Evolutionary conservation across 1,140 invertebrate genomes (phyloP), one percentile per base, ranked within the genome.

Genomic region (Lordiphosa stackelbergi): DNA sequence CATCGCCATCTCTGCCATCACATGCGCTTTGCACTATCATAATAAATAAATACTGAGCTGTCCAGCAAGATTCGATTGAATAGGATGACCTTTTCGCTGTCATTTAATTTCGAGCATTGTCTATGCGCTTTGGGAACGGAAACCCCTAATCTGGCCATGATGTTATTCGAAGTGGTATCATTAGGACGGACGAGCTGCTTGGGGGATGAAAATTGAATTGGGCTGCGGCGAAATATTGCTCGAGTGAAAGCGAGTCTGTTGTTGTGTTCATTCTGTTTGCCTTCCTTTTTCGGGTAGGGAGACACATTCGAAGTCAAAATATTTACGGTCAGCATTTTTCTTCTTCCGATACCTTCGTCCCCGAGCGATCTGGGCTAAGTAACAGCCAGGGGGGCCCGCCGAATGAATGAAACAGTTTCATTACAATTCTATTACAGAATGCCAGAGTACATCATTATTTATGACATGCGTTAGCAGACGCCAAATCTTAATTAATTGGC

Each of bases 21-120:
- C 49, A 56, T 62, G 53, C 46, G 37, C 62, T 73, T 84, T 64
- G 69, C 78, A 81, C 77, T 81, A 83, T 81, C 73, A 81, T 81
- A 81, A 83, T 84, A 81, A 81, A 81, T 81, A 81, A 79, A 79
- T 81, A 79, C 69, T 61, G 47, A 62, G 45, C 68, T 75, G 53
- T 48, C 57, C 58, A 59, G 68, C 68, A 70, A 59, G 60, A 75
- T 69, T 70, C 71, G 69, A 81, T 81, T 81, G 68, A 81, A 83
- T 83, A 58, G 77, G 72, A 81, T 81, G 77, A 81, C 77, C 77
- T 81, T 81, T 81, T 81, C 65, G 65, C 68, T 79, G 68, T 85
- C 83, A 85, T 85, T 85, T 85, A 85, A 86, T 86, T 79, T 85
- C 73, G 68, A 70, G 71, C 73, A 85, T 85, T 86, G 84, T 85